Percentiles rank a stretch among this genome's conserved stretches.
Conservation (phyloP, 2,888 invertebrate genomes). For the Heliconius hortense region DNA sequence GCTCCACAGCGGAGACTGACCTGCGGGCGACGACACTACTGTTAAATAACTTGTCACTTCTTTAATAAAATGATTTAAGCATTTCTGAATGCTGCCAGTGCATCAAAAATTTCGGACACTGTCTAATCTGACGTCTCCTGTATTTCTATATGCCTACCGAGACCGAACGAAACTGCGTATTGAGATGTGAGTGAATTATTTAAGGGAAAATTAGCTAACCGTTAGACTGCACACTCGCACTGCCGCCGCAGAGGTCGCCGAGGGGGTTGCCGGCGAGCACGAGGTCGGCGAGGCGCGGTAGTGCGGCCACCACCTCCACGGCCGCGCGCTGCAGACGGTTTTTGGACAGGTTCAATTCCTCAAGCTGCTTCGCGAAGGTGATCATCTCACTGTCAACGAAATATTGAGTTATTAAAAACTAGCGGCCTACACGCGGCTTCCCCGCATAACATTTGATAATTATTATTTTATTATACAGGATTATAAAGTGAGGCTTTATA, state of each 20-base stretch:
- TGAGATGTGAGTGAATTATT: too few relatives aligned
- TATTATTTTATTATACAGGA: too few relatives aligned
- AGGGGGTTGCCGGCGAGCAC: slow-evolving; percentile 47
- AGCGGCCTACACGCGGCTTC: too few relatives aligned
- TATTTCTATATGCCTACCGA: neutral
- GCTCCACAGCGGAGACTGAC: too few relatives aligned
- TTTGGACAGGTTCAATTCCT: slow-evolving; percentile 33
- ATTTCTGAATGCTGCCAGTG: too few relatives aligned
- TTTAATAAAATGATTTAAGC: too few relatives aligned
- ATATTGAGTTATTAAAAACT: neutral
- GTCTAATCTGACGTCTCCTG: too few relatives aligned
- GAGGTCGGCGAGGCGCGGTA: slow-evolving; percentile 39
- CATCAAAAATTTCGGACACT: too few relatives aligned
- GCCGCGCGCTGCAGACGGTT: slow-evolving; percentile 38
- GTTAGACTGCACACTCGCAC: slow-evolving; percentile 24
- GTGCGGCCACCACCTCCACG: slow-evolving; percentile 35
- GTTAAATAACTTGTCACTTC: too few relatives aligned
- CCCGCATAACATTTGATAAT: too few relatives aligned
- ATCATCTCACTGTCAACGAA: slow-evolving; percentile 37
- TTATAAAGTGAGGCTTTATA: too few relatives aligned
- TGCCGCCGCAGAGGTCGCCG: slow-evolving; percentile 44
- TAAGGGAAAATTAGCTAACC: slow-evolving; percentile 27
- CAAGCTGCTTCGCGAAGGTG: slow-evolving; percentile 36
- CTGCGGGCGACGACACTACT: too few relatives aligned
- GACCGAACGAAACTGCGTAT: neutral